Evolutionary conservation across 2,113 vertebrate species (phyloP).

Genomic region (Rafetus swinhoei): DNA sequence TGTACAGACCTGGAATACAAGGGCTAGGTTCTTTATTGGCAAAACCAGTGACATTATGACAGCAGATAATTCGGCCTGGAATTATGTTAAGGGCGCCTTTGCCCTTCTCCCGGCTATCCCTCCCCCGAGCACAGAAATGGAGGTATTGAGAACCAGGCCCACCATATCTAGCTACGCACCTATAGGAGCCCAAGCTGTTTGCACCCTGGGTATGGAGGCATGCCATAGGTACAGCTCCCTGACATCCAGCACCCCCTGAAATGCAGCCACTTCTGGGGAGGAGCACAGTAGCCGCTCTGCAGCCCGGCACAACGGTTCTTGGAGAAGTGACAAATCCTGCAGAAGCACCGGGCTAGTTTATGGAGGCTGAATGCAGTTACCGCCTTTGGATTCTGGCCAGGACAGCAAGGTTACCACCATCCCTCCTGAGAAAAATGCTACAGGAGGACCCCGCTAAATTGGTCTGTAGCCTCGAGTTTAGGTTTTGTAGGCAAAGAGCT

Average conservation of each 20-base stretch:
- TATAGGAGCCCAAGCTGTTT: background rate
- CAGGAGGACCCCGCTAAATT: conserved; percentile 47
- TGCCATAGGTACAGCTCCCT: rapidly evolving
- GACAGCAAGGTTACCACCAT: conserved; percentile 55
- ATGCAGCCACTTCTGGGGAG: rapidly evolving
- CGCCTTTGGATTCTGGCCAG: conserved; percentile 34
- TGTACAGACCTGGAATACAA: too few species aligned
- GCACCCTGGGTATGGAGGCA: rapidly evolving
- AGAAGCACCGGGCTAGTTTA: background rate
- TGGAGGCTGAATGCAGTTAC: conserved; percentile 41
- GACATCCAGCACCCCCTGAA: rapidly evolving
- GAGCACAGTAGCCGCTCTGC: rapidly evolving
- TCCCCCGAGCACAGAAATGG: rapidly evolving
- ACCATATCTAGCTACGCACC: background rate
- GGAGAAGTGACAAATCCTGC: background rate
- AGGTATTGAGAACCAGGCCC: rapidly evolving
- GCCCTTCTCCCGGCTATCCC: background rate
- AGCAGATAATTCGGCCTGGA: background rate
- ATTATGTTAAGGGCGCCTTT: background rate
- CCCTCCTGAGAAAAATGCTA: background rate
- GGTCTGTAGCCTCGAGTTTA: background rate
- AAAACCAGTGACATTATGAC: too few species aligned
- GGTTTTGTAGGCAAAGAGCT: background rate
- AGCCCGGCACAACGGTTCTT: rapidly evolving
- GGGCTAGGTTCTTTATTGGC: too few species aligned